Evolutionary conservation across 2,113 vertebrate genomes (phyloP).

Genomic region (Zosterops borbonicus): DNA sequence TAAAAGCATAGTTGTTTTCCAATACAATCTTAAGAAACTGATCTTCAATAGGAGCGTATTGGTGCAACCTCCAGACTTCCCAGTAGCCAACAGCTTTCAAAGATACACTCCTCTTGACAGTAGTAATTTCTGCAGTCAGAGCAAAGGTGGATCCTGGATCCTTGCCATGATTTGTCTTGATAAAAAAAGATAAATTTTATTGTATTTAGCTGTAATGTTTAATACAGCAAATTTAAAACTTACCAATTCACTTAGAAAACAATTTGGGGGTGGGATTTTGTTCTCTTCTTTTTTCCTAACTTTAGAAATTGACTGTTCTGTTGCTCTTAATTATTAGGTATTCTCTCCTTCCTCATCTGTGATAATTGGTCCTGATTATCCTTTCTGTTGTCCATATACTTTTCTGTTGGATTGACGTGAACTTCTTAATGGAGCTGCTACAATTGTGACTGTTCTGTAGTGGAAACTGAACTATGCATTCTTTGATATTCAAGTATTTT

Average conservation of each 20-base stretch:
- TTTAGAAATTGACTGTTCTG: background rate
- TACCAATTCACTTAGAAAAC: background rate
- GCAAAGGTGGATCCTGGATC: background rate
- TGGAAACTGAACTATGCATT: background rate
- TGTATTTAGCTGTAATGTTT: background rate
- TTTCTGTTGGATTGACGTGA: background rate
- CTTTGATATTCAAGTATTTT: background rate
- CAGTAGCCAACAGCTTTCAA: background rate
- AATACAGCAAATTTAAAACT: background rate
- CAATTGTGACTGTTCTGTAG: background rate
- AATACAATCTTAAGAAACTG: background rate
- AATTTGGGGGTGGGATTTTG: accelerated
- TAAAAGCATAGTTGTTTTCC: background rate
- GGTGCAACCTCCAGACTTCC: background rate
- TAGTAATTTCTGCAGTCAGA: background rate
- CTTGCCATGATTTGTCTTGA: background rate
- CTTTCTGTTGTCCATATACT: background rate
- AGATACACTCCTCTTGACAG: background rate
- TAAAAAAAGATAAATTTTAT: background rate
- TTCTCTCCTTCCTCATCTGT: background rate
- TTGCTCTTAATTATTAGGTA: background rate
- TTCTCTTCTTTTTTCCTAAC: background rate
- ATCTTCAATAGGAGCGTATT: background rate
- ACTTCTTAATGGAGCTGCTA: background rate
- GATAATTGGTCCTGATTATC: background rate